Base-by-base conservation (phyloP, 2,113 vertebrate species). In the Labrus mixtus region DNA sequence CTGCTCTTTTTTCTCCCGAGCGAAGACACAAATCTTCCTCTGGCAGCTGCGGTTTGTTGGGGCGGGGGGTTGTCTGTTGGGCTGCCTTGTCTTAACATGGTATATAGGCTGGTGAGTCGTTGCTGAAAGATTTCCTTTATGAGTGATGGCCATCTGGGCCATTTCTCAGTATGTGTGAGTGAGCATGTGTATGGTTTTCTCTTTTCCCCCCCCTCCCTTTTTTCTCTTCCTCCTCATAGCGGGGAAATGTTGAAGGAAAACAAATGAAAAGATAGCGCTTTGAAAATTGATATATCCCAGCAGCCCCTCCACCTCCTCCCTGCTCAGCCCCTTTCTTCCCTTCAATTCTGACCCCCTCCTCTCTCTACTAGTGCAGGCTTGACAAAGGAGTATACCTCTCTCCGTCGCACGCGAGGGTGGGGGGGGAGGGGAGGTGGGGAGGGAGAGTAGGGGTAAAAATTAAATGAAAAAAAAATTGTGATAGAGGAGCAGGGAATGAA, bases 251-350 rank as follows among this genome's bases (percentile, higher is more conserved):
- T 76, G 53, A 90, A 87, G 73, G 81, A 81, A 93, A 93, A 93
- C 82, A 93, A 94, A 93, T 87, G 73, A 93, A 92, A 84, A 93
- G 89, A 89, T 85, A 82, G 74, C 11, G n/a, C 86, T 93, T 94
- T 94, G 91, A 92, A 94, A 94, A 86, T 86, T 74, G 87, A 94
- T 93, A 90, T 48, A 53, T 61, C 73, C 74, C 72, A 81, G 80
- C 83, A 89, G 80, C 79, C 46, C 46, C 46, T 17, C 17, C 46
- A 16, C 6, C 46, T 41, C 39, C 39, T 41, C 39, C 10, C 29
- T 33, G 63, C 58, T 57, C 61, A 75, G 15, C 41, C 67, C 3
- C 62, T 68, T 39, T 3, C 67, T 48, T 63, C 77, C 43, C 51
- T 36, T 11, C 55, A 67, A 48, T 65, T 65, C 72, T 36, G 56